Evolutionary conservation across 1,140 invertebrate species (phyloP).

Genomic region (Dolichoris vasculosae): DNA sequence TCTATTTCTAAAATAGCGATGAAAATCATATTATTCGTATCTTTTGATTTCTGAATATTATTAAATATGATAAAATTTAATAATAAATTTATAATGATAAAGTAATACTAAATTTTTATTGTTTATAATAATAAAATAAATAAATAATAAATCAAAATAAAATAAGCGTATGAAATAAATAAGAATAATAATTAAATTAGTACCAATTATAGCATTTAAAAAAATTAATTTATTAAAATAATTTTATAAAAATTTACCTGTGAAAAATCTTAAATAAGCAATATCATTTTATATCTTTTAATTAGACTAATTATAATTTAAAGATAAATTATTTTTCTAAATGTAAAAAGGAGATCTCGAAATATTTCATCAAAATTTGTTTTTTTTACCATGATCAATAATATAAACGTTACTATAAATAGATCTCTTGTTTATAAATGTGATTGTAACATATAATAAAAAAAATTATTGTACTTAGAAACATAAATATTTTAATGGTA

Average conservation of each 20-base stretch:
- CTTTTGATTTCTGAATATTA: too few species aligned
- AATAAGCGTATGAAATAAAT: neutral
- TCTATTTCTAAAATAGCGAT: too few species aligned
- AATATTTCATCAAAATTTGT: slow-evolving; percentile 11
- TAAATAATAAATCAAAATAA: too few species aligned
- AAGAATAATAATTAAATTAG: neutral
- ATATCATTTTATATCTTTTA: slow-evolving; percentile 34
- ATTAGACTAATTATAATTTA: slow-evolving; percentile 41
- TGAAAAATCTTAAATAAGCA: slow-evolving; percentile 6
- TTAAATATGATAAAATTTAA: too few species aligned
- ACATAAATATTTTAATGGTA: slow-evolving; percentile 15
- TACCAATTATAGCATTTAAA: neutral
- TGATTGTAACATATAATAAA: neutral
- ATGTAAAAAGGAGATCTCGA: slow-evolving; percentile 3
- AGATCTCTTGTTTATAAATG: neutral
- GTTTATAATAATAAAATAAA: too few species aligned
- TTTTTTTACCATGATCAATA: slow-evolving; percentile 20
- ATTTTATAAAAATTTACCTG: too few species aligned
- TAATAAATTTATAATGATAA: too few species aligned
- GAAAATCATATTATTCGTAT: too few species aligned
- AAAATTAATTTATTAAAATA: neutral
- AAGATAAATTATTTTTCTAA: slow-evolving; percentile 31
- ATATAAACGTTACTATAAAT: neutral
- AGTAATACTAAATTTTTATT: too few species aligned
- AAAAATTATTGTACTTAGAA: slow-evolving; percentile 22